Evolutionary conservation across 2,888 invertebrate species (phyloP).

Genomic region (Dicyrtoma fusca): DNA sequence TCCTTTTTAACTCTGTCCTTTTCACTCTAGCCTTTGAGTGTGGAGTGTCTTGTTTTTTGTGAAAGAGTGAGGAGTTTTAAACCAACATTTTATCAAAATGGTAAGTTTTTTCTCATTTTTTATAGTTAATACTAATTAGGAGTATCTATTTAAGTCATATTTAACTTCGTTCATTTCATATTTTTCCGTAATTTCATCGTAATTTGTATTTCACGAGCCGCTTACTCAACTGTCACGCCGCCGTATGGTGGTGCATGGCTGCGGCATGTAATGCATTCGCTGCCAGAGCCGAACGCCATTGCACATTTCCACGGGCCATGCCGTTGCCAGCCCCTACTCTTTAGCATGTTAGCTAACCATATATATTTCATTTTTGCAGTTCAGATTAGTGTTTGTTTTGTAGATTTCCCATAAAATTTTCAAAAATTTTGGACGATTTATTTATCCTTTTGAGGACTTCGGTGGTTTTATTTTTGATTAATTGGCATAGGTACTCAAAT

Average conservation of each 20-base stretch:
- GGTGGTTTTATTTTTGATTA: too few relatives aligned
- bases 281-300: slow-evolving; percentile 7
- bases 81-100: slow-evolving; percentile 48
- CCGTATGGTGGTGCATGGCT: slow-evolving; percentile 8
- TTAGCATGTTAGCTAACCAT: not conserved
- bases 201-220: too few relatives aligned
- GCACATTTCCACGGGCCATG: slow-evolving; percentile 16
- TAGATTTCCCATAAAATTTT: too few relatives aligned
- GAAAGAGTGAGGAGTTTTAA: slow-evolving; percentile 30
- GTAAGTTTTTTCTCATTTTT: slow-evolving; percentile 43
- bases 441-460: too few relatives aligned
- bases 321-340: not conserved
- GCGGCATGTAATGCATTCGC: slow-evolving; percentile 4
- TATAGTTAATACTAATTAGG: not conserved
- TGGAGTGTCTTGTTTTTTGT: slow-evolving; percentile 28
- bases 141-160: not conserved
- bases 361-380: not conserved
- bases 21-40: slow-evolving; percentile 48
- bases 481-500: too few relatives aligned
- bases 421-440: too few relatives aligned
- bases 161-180: too few relatives aligned
- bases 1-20: slow-evolving; percentile 41
- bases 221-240: slow-evolving; percentile 24
- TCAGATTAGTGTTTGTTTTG: too few relatives aligned
- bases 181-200: too few relatives aligned